phyloP scores from a whole-genome alignment of 2,797 vertebrate species.

The Periophthalmus magnuspinnatus region DNA sequence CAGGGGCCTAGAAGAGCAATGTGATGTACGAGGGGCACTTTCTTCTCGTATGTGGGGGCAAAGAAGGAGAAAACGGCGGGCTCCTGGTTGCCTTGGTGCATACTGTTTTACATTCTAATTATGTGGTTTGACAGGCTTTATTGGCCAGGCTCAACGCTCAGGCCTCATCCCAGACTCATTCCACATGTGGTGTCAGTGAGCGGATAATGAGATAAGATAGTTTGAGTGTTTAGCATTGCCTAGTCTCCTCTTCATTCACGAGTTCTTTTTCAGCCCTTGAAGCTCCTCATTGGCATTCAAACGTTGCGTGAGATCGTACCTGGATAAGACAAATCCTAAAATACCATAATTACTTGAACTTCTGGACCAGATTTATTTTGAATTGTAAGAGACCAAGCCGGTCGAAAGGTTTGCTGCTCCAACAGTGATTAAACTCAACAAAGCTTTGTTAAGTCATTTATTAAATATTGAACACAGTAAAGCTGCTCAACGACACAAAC shows the following conservation, averaged over 20 bases:
- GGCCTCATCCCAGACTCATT: constrained; percentile 74
- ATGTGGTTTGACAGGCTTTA: constrained; percentile 78
- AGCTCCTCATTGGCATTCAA: constrained; percentile 27
- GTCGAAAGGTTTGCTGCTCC: constrained; percentile 51
- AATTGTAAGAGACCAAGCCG: constrained; percentile 51
- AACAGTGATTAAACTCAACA: constrained; percentile 78
- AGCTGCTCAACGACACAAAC: constrained; percentile 73
- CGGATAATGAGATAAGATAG: constrained; percentile 80
- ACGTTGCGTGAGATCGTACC: constrained; percentile 7
- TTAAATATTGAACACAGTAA: constrained; percentile 79
- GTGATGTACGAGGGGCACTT: constrained; percentile 68
- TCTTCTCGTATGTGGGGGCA: constrained; percentile 57
- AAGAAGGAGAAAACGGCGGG: constrained; percentile 70
- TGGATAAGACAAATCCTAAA: constrained; percentile 24
- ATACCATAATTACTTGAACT: constrained; percentile 26
- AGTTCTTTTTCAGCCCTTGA: constrained; percentile 13
- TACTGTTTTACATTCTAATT: constrained; percentile 82
- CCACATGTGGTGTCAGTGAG: constrained; percentile 70
- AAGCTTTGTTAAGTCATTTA: constrained; percentile 73
- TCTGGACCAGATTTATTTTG: constrained; percentile 56
- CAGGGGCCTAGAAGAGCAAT: constrained; percentile 67
- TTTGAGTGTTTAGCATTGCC: constrained; percentile 66
- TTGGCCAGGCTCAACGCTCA: constrained; percentile 69
- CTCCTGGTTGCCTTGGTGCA: constrained; percentile 67
- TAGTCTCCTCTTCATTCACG: constrained; percentile 29